Conservation (phyloP, 1,140 invertebrate species). For the Yoshiicerus persimilis region DNA sequence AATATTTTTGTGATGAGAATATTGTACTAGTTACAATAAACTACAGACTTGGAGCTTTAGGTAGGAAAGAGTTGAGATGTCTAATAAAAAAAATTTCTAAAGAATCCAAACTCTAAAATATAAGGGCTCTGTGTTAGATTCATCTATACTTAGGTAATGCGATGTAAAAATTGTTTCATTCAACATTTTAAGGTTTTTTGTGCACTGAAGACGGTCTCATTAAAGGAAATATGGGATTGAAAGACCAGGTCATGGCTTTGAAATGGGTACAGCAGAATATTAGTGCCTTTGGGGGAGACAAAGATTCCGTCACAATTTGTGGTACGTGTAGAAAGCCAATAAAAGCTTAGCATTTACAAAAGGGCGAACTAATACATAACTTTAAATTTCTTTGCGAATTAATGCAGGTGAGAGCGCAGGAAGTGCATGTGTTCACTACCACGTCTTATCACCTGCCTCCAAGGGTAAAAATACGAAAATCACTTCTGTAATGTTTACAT, state of each 20-base stretch:
- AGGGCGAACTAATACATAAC: too few species aligned
- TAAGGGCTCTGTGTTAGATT: too few species aligned
- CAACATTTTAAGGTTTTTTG: slow-evolving; percentile 28
- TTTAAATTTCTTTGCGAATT: neutral
- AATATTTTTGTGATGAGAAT: slow-evolving; percentile 37
- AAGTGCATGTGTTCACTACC: slow-evolving; percentile 33
- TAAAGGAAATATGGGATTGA: slow-evolving; percentile 29
- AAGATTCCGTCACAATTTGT: slow-evolving; percentile 89
- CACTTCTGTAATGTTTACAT: too few species aligned
- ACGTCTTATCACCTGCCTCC: neutral
- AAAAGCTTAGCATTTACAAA: too few species aligned
- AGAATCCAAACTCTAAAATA: too few species aligned
- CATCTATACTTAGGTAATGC: too few species aligned
- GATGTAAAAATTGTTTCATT: neutral
- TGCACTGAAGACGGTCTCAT: neutral
- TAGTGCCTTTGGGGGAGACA: slow-evolving; percentile 66
- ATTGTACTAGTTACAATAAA: slow-evolving; percentile 30
- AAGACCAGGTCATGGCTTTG: slow-evolving; percentile 33
- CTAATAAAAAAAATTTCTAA: too few species aligned
- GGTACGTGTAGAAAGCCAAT: too few species aligned
- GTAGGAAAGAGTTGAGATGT: too few species aligned
- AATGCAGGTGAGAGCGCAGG: slow-evolving; percentile 80
- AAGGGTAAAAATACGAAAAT: neutral
- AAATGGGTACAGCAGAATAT: slow-evolving; percentile 29
- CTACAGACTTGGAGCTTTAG: slow-evolving; percentile 32